Conservation (phyloP, 2,888 invertebrate genomes). For the Sinhomidia bicolor region DNA sequence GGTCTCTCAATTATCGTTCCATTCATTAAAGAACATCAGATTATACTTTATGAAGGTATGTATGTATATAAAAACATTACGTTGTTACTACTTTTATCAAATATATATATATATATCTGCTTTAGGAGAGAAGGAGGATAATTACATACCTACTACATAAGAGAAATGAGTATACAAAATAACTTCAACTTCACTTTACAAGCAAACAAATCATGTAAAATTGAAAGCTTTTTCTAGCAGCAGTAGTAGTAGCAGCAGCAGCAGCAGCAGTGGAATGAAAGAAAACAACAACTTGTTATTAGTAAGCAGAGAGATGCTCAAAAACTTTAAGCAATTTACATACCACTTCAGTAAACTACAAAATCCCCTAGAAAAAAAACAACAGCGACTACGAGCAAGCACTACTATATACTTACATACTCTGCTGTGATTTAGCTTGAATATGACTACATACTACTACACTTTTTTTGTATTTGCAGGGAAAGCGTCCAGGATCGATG, state of each 20-base stretch:
- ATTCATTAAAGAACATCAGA: conserved; percentile 27
- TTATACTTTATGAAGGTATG: background rate
- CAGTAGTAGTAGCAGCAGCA: too few relatives aligned
- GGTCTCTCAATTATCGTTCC: conserved; percentile 33
- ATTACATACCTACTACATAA: background rate
- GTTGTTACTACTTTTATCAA: background rate
- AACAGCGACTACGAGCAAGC: background rate
- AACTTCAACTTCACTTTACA: background rate
- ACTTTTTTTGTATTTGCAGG: background rate
- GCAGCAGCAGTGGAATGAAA: too few relatives aligned
- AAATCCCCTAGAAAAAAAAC: background rate
- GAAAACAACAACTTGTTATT: conserved; percentile 2
- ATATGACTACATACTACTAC: background rate
- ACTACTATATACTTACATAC: background rate
- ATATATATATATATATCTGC: background rate
- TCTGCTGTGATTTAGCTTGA: background rate
- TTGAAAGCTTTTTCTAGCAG: background rate
- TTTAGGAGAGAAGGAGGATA: background rate
- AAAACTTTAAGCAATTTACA: conserved; percentile 14
- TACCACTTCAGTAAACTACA: background rate
- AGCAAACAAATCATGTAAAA: conserved; percentile 18
- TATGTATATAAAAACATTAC: background rate
- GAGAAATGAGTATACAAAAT: background rate
- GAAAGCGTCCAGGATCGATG: conserved; percentile 17
- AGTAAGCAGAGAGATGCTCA: conserved; percentile 14